Percentiles rank a stretch among this genome's conserved stretches.
Conservation (phyloP, 2,113 vertebrate genomes). For the Scalopus aquaticus region DNA sequence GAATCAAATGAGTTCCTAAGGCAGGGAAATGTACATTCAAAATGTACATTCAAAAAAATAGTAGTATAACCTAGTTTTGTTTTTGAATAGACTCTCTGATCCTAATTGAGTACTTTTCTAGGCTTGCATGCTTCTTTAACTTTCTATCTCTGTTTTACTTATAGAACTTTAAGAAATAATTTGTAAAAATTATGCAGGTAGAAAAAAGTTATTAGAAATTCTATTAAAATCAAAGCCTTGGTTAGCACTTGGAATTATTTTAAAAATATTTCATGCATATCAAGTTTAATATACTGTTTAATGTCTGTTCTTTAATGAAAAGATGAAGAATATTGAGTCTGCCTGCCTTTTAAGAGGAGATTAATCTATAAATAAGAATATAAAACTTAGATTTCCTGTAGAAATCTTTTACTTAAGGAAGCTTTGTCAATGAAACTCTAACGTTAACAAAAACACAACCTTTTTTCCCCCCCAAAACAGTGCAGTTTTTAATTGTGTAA, state of each 20-base stretch:
- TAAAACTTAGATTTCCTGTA: neutral
- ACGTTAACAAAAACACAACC: neutral
- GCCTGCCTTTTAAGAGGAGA: neutral
- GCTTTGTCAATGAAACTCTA: neutral
- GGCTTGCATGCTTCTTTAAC: neutral
- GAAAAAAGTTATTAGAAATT: slow-evolving; percentile 15
- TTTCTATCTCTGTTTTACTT: neutral
- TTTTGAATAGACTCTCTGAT: neutral
- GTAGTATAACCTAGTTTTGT: neutral
- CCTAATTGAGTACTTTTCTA: neutral
- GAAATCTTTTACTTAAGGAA: neutral
- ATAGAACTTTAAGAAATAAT: neutral
- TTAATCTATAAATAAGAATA: neutral
- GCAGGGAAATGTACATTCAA: neutral
- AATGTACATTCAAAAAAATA: neutral
- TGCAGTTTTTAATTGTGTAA: neutral
- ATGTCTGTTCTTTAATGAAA: slow-evolving; percentile 18
- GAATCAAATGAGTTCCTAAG: neutral
- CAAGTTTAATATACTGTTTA: neutral
- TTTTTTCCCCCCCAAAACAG: neutral
- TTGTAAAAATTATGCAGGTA: slow-evolving; percentile 11
- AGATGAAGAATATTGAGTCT: slow-evolving; percentile 5
- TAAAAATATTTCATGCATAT: neutral
- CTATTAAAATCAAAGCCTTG: slow-evolving; percentile 5
- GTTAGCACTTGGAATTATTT: slow-evolving; percentile 22